Conservation (phyloP, 2,797 vertebrate species). For the Aselliscus stoliczkanus region DNA sequence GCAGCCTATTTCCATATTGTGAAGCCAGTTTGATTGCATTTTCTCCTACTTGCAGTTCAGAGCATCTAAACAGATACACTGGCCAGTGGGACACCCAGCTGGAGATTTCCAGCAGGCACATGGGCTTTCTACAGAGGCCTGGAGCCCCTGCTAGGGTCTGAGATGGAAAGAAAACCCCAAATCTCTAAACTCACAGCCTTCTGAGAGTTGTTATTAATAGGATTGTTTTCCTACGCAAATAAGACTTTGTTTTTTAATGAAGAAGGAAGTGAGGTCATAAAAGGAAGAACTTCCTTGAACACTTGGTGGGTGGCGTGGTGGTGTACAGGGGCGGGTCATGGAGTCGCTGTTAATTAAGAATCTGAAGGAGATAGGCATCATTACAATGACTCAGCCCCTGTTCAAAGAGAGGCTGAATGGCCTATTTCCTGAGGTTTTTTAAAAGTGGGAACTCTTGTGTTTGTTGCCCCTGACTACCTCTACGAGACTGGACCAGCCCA, state of each 20-base stretch:
- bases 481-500: background rate
- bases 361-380: constrained; percentile 10
- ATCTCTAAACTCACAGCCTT: background rate
- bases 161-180: background rate
- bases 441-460: constrained; percentile 27
- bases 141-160: background rate
- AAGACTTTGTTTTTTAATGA: background rate
- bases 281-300: background rate
- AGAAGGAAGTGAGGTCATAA: background rate
- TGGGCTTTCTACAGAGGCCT: background rate
- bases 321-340: background rate
- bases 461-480: constrained; percentile 8
- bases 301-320: rapidly evolving
- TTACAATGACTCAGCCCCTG: constrained; percentile 16
- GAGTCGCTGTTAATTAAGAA: constrained; percentile 35
- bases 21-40: background rate
- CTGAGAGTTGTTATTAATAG: background rate
- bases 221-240: background rate
- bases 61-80: background rate
- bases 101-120: background rate
- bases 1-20: background rate
- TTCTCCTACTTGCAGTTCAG: background rate
- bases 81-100: background rate
- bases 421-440: constrained; percentile 60
- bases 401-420: constrained; percentile 50